These are phyloP conservation scores for Eilema caniola DNA, from an alignment of 2,888 invertebrate genomes.

Conservation along the genomic window DNA sequence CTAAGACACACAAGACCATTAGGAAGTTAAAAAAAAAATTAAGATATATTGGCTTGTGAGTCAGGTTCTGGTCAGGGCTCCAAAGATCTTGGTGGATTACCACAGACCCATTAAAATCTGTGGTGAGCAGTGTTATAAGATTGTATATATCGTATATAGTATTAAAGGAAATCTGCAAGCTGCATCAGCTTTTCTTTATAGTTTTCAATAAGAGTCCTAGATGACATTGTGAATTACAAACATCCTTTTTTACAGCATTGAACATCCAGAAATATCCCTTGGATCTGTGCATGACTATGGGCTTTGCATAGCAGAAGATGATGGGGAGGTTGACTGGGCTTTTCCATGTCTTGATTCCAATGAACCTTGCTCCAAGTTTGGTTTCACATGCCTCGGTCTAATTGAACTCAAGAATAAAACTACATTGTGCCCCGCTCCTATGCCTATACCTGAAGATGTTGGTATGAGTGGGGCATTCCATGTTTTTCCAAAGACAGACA, in stretches of 20 bases:
- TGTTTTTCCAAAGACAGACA: conserved; percentile 71
- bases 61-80: too few species aligned
- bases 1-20: too few species aligned
- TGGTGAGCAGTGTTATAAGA: too few species aligned
- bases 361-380: conserved; percentile 97
- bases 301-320: conserved; percentile 97
- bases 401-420: conserved; percentile 89
- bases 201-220: too few species aligned
- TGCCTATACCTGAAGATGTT: conserved; percentile 73
- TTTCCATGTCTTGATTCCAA: conserved; percentile 96
- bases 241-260: conserved; percentile 80
- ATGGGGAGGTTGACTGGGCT: conserved; percentile 97
- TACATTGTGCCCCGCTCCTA: conserved; percentile 61
- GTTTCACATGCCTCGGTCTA: conserved; percentile 95
- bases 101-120: too few species aligned
- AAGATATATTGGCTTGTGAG: too few species aligned
- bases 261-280: conserved; percentile 88
- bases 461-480: conserved; percentile 71
- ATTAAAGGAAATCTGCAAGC: too few species aligned
- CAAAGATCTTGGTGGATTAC: too few species aligned
- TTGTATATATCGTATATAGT: too few species aligned
- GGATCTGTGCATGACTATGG: conserved; percentile 92
- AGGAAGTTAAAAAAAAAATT: too few species aligned
- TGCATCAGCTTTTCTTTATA: too few species aligned
- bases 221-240: too few species aligned